phyloP scores from a whole-genome alignment of 2,113 vertebrate species.

The Aplodontia rufa region DNA sequence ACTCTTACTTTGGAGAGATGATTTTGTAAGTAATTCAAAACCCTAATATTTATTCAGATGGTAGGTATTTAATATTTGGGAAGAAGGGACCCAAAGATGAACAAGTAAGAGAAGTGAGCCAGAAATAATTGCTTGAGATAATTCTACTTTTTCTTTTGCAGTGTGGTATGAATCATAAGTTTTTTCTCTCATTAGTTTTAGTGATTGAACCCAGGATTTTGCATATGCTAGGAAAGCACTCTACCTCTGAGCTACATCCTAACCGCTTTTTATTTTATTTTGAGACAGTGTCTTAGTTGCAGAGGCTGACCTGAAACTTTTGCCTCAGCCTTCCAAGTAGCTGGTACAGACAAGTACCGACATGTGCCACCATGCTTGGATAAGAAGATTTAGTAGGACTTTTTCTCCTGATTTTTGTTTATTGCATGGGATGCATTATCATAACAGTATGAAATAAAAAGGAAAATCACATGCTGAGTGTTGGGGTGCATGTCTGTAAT shows the following conservation, averaged over 20 bases:
- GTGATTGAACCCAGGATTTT: too few species aligned
- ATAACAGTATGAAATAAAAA: background rate
- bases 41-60: background rate
- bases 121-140: slow-evolving; percentile 17
- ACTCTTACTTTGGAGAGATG: background rate
- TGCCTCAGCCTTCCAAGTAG: background rate
- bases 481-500: too few species aligned
- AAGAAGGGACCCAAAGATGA: background rate
- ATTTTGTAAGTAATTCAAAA: slow-evolving; percentile 21
- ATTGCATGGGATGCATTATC: slow-evolving; percentile 3
- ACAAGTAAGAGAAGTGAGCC: background rate
- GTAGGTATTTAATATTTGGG: background rate
- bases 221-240: too few species aligned
- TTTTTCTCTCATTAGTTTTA: too few species aligned
- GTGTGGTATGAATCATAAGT: background rate
- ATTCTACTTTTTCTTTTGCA: background rate
- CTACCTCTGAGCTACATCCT: too few species aligned
- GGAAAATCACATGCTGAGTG: background rate
- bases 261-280: too few species aligned
- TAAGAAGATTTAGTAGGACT: background rate
- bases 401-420: background rate
- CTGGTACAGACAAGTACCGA: too few species aligned
- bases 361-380: background rate
- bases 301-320: too few species aligned
- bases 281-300: too few species aligned